phyloP scores from a whole-genome alignment of 92 coral and sea anemone species.

The Isaurus tuberculatus region DNA sequence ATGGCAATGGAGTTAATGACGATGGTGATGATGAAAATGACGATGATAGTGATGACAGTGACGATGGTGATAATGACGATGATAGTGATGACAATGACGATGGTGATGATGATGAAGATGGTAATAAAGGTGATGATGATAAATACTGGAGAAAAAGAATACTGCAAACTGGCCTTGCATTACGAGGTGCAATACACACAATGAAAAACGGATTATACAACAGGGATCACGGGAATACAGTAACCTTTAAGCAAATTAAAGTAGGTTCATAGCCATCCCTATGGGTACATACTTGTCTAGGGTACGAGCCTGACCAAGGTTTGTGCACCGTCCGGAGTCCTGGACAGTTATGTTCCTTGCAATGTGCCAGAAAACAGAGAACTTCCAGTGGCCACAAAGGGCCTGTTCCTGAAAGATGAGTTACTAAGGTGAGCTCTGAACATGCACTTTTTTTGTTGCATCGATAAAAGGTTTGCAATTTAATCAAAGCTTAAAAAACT shows the following conservation, averaged over 20 bases:
- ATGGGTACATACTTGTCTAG: slow-evolving; percentile 80
- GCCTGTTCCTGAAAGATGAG: slow-evolving; percentile 70
- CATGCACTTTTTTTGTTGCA: no score
- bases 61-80: background rate
- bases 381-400: slow-evolving; percentile 88
- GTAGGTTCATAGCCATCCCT: background rate
- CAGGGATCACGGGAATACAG: no score
- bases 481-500: no score
- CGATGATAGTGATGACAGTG: background rate
- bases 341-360: slow-evolving; percentile 89
- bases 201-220: no score
- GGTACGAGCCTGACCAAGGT: slow-evolving; percentile 91
- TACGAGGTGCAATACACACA: no score
- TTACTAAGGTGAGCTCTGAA: background rate
- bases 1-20: background rate
- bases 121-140: no score
- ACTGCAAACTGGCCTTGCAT: no score
- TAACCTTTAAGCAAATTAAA: no score
- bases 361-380: slow-evolving; percentile 95
- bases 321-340: slow-evolving; percentile 89
- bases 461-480: no score
- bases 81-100: background rate
- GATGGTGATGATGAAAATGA: background rate
- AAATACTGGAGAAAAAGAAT: no score
- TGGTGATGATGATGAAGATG: background rate